These are phyloP conservation scores for Apis laboriosa DNA, from an alignment of 1,140 invertebrate genomes.

Conservation along the genomic window DNA sequence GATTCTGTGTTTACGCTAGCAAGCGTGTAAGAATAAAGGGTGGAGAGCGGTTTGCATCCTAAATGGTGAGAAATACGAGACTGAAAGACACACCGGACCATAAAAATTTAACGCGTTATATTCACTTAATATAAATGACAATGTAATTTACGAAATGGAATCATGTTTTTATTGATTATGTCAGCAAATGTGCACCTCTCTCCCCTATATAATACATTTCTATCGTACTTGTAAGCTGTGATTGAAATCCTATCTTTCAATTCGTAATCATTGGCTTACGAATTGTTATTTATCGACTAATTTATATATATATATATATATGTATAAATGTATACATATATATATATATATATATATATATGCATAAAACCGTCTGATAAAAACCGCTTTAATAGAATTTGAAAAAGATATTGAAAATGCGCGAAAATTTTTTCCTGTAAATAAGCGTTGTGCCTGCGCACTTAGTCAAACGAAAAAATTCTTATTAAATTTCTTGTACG, in stretches of 20 bases:
- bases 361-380: conserved; percentile 48
- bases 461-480: conserved; percentile 22
- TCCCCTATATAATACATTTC: conserved; percentile 56
- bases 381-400: conserved; percentile 43
- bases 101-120: conserved; percentile 30
- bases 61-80: conserved; percentile 57
- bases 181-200: conserved; percentile 61
- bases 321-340: neutral
- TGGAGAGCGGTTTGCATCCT: conserved; percentile 65
- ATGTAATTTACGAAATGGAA: conserved; percentile 5
- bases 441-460: conserved; percentile 58
- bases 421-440: conserved; percentile 66
- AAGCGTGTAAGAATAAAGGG: conserved; percentile 47
- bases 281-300: conserved; percentile 66
- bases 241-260: conserved; percentile 68
- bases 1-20: conserved; percentile 58
- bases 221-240: conserved; percentile 65
- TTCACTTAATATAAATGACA: conserved; percentile 20
- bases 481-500: conserved; percentile 19
- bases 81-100: conserved; percentile 65
- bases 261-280: conserved; percentile 58
- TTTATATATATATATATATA: neutral
- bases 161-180: conserved; percentile 24
- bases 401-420: conserved; percentile 46
- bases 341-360: neutral